phyloP scores from a whole-genome alignment of 2,888 invertebrate genomes.

The Lathronympha strigana region DNA sequence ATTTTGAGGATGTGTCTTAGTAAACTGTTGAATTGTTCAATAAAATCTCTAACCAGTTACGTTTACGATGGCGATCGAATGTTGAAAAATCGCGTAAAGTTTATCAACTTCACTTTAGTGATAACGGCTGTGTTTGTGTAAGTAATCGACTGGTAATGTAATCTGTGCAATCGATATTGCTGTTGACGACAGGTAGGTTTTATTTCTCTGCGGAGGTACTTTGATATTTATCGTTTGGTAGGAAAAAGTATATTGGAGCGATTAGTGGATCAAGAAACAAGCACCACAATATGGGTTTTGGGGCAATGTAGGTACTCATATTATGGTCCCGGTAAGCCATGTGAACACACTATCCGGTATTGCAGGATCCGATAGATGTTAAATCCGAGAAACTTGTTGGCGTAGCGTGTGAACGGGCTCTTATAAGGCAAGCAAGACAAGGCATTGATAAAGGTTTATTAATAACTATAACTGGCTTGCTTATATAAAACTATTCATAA shows the following conservation, averaged over 20 bases:
- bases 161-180: background rate
- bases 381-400: too few relatives aligned
- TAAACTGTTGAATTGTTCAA: background rate
- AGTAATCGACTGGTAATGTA: constrained; percentile 1
- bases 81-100: constrained; percentile 3
- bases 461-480: too few relatives aligned
- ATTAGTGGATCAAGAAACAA: too few relatives aligned
- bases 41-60: background rate
- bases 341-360: too few relatives aligned
- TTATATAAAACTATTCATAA: background rate
- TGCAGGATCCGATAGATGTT: too few relatives aligned
- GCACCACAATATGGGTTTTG: too few relatives aligned
- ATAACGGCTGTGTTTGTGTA: constrained; percentile 1
- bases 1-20: too few relatives aligned
- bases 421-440: too few relatives aligned
- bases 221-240: background rate
- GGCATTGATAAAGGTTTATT: too few relatives aligned
- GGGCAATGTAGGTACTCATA: too few relatives aligned
- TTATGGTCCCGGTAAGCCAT: too few relatives aligned
- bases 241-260: background rate
- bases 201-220: background rate
- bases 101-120: constrained; percentile 6
- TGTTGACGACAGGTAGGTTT: background rate
- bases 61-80: background rate
- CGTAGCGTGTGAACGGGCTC: too few relatives aligned